These are phyloP conservation scores for Tapirus indicus DNA, from an alignment of 2,797 vertebrate species.

Conservation along the genomic window DNA sequence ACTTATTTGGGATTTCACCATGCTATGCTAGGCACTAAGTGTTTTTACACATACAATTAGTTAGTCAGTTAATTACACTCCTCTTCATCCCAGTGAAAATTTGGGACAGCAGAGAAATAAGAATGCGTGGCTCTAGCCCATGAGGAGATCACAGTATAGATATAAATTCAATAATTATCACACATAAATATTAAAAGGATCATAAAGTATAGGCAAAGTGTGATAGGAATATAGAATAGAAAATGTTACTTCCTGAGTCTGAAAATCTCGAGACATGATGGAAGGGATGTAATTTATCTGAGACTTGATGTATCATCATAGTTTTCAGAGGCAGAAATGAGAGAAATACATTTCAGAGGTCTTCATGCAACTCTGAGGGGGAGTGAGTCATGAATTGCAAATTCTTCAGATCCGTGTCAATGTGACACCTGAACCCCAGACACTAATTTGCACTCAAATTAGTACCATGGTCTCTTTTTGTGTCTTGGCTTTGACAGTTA, in stretches of 20 bases:
- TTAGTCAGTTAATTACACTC: neutral
- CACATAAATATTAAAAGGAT: neutral
- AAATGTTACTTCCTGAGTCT: neutral
- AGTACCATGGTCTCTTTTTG: neutral
- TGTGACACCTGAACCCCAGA: neutral
- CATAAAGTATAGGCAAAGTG: neutral
- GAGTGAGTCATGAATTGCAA: neutral
- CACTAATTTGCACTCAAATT: conserved; percentile 45
- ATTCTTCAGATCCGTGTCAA: neutral
- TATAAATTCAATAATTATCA: neutral
- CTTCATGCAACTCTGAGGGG: neutral
- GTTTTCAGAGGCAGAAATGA: neutral
- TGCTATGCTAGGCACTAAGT: neutral
- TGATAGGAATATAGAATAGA: neutral
- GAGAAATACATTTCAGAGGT: neutral
- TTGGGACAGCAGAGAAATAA: neutral
- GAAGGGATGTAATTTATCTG: neutral
- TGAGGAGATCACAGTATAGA: neutral
- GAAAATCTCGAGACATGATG: neutral
- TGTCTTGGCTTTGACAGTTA: neutral
- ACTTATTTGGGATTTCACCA: neutral
- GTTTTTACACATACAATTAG: neutral
- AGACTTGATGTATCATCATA: neutral
- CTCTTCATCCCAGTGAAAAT: neutral
- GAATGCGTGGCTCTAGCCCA: neutral